Evolutionary conservation across 2,888 invertebrate species (phyloP).

Genomic region (Acleris holmiana): DNA sequence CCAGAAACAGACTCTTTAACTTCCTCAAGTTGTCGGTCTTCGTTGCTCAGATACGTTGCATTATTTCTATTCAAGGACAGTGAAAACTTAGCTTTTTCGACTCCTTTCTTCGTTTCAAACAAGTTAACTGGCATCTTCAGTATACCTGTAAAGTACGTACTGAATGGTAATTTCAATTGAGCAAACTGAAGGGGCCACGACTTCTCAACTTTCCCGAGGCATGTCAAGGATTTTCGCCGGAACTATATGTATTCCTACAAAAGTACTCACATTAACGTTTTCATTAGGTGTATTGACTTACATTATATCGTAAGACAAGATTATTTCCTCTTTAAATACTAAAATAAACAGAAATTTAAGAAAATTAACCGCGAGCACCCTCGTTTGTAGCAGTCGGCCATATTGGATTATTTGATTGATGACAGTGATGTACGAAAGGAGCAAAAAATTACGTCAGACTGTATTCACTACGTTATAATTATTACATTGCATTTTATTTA

Average conservation of each 20-base stretch:
- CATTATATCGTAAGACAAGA: conserved; percentile 75
- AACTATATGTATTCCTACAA: conserved; percentile 42
- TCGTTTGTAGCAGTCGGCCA: conserved; percentile 72
- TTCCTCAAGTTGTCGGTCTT: conserved; percentile 58
- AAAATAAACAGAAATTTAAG: conserved; percentile 59
- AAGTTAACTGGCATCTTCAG: conserved; percentile 84
- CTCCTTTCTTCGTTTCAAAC: conserved; percentile 74
- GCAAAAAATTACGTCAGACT: background rate
- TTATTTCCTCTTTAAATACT: conserved; percentile 51
- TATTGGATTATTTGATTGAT: conserved; percentile 67
- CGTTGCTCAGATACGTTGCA: conserved; percentile 69
- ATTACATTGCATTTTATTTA: too few species aligned
- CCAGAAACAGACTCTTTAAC: conserved; percentile 54
- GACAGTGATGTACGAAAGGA: conserved; percentile 37
- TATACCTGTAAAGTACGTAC: conserved; percentile 67
- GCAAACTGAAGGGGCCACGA: conserved; percentile 35
- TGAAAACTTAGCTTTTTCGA: conserved; percentile 72
- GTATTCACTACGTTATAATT: too few species aligned
- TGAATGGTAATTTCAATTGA: conserved; percentile 28
- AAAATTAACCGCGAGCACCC: conserved; percentile 65
- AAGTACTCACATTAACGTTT: conserved; percentile 69
- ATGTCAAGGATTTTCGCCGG: conserved; percentile 68
- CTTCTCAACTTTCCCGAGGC: conserved; percentile 62
- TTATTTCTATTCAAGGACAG: conserved; percentile 76
- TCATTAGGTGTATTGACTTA: conserved; percentile 73